Conservation (phyloP, 2,888 invertebrate species). For the Steinernema hermaphroditum region DNA sequence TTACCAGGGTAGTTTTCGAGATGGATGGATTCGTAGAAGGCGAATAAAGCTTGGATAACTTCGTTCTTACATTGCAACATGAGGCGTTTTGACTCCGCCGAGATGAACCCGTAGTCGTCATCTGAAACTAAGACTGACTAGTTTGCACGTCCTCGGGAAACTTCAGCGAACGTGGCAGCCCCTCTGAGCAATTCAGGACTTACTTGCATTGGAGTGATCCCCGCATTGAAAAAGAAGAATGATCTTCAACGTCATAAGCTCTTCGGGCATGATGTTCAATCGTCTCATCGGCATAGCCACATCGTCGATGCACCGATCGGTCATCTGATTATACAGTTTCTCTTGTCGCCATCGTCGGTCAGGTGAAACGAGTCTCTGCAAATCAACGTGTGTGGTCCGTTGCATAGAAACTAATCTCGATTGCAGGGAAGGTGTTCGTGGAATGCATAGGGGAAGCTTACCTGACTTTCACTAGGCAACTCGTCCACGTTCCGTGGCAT, state of each 20-base stretch:
- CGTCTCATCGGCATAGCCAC: constrained; percentile 59
- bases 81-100: background rate
- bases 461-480: constrained; percentile 52
- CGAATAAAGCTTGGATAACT: constrained; percentile 51
- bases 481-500: constrained; percentile 60
- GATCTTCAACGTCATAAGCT: constrained; percentile 60
- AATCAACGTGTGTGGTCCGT: background rate
- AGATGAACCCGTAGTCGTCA: background rate
- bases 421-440: background rate
- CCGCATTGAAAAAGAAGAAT: constrained; percentile 54
- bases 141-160: too few species aligned
- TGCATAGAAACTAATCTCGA: background rate
- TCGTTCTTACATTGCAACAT: constrained; percentile 37
- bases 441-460: constrained; percentile 14
- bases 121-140: background rate
- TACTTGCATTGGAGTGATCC: constrained; percentile 38
- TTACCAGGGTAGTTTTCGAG: constrained; percentile 42
- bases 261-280: constrained; percentile 56
- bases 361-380: constrained; percentile 56
- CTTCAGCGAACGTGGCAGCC: too few species aligned
- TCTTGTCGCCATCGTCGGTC: constrained; percentile 64
- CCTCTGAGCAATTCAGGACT: background rate
- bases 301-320: constrained; percentile 62
- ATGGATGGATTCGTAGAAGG: constrained; percentile 42
- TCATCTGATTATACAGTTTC: constrained; percentile 64